A percentile compares a stretch with the other conserved stretches of the same genome.
Conservation (phyloP, 2,888 invertebrate species). For the Lasius platythorax region DNA sequence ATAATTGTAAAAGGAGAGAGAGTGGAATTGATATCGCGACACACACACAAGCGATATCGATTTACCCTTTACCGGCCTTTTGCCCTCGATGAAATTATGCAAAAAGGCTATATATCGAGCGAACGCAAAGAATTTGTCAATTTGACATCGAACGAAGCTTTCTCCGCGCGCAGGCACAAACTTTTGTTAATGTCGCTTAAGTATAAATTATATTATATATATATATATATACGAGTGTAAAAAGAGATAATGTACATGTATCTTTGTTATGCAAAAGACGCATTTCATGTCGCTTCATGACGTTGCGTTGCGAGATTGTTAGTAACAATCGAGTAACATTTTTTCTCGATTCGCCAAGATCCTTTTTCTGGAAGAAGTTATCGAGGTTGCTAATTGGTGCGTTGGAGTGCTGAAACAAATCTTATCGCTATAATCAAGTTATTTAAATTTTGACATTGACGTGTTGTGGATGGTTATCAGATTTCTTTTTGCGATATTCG, state of each 20-base stretch:
- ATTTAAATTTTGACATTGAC: slow-evolving; percentile 59
- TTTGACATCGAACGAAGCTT: slow-evolving; percentile 35
- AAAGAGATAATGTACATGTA: slow-evolving; percentile 79
- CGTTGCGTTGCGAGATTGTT: slow-evolving; percentile 67
- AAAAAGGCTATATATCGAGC: background rate
- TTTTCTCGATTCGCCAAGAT: slow-evolving; percentile 43
- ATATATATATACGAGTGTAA: slow-evolving; percentile 73
- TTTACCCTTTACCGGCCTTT: background rate
- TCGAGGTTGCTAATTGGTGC: slow-evolving; percentile 67
- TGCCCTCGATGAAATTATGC: background rate
- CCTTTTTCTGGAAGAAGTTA: slow-evolving; percentile 63
- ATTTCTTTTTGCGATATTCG: background rate
- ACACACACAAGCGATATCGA: background rate
- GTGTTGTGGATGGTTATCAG: background rate
- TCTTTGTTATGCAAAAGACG: slow-evolving; percentile 77
- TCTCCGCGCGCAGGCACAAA: slow-evolving; percentile 71
- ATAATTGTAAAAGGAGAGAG: background rate
- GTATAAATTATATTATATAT: slow-evolving; percentile 70
- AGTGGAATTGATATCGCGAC: background rate
- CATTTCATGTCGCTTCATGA: slow-evolving; percentile 69
- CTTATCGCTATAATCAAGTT: slow-evolving; percentile 64
- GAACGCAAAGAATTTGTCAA: slow-evolving; percentile 43
- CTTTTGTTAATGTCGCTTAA: slow-evolving; percentile 65
- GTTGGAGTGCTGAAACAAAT: slow-evolving; percentile 73
- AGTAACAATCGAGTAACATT: slow-evolving; percentile 66